A percentile compares a stretch with the other conserved stretches of the same genome.
Evolutionary conservation across 2,797 vertebrate species (phyloP).

Genomic region (Dallia pectoralis): DNA sequence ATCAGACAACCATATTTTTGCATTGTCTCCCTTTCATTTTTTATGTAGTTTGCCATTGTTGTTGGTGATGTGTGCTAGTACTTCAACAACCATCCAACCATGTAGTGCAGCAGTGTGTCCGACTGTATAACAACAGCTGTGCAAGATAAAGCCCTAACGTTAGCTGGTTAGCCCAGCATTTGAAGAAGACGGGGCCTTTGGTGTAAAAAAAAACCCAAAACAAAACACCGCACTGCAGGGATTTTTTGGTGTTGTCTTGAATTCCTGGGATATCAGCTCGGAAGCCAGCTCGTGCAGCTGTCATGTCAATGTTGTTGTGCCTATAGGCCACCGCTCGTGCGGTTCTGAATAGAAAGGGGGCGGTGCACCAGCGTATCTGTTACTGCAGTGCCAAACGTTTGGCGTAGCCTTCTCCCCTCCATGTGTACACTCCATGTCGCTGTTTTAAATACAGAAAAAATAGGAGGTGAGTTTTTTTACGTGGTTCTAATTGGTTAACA

Average conservation of each 20-base stretch:
- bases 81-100: background rate
- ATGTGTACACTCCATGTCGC: background rate
- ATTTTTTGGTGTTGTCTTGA: background rate
- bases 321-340: background rate
- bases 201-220: too few species aligned
- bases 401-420: background rate
- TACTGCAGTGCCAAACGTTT: background rate
- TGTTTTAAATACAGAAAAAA: background rate
- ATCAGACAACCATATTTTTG: background rate
- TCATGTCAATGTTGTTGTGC: background rate
- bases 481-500: background rate
- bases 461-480: slow-evolving; percentile 1
- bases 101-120: background rate
- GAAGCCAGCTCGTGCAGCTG: slow-evolving; percentile 7
- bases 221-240: slow-evolving; percentile 16
- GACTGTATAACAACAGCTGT: background rate
- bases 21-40: background rate
- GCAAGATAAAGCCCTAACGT: background rate
- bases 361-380: slow-evolving; percentile 3
- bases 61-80: background rate
- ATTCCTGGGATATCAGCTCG: background rate
- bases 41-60: background rate
- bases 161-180: background rate
- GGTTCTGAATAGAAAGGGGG: slow-evolving; percentile 4
- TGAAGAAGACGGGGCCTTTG: background rate